These are phyloP conservation scores for Netelia virgata DNA, from an alignment of 2,888 invertebrate genomes.

Conservation along the genomic window DNA sequence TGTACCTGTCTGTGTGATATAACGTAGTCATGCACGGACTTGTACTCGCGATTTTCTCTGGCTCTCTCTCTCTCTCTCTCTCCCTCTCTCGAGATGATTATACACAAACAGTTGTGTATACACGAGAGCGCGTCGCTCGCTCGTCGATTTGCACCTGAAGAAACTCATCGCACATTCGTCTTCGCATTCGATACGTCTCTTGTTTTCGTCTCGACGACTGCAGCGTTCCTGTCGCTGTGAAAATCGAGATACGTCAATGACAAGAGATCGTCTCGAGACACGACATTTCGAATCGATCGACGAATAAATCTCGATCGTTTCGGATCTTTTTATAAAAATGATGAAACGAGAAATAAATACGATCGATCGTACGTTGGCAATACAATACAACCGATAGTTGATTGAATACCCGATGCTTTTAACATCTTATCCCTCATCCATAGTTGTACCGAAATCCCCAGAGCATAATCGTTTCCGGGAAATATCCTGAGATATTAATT, in stretches of 20 bases:
- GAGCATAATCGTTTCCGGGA: not conserved
- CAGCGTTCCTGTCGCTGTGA: not conserved
- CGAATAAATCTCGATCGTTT: not conserved
- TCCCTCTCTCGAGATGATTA: conserved; percentile 18
- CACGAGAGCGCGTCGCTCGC: conserved; percentile 42
- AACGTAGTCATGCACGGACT: conserved; percentile 16
- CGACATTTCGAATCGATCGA: not conserved
- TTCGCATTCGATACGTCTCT: conserved; percentile 4
- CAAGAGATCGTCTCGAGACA: not conserved
- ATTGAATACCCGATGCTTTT: too few relatives aligned
- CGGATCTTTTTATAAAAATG: not conserved
- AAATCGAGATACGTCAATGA: not conserved
- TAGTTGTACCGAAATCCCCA: not conserved
- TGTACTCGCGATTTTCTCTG: conserved; percentile 13
- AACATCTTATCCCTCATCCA: too few relatives aligned
- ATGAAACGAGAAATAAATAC: not conserved
- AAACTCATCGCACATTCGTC: conserved; percentile 67
- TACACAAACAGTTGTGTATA: conserved; percentile 74
- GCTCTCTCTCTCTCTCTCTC: conserved; percentile 28
- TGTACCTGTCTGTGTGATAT: not conserved
- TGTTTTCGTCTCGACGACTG: conserved; percentile 29
- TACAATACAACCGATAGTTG: too few relatives aligned
- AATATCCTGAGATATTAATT: not conserved
- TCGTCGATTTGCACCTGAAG: conserved; percentile 72
- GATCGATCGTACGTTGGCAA: too few relatives aligned